A percentile compares a stretch with the other conserved stretches of the same genome.
These are phyloP conservation scores for Lagorchestes hirsutus DNA, from an alignment of 2,797 vertebrate genomes.

Conservation along the genomic window DNA sequence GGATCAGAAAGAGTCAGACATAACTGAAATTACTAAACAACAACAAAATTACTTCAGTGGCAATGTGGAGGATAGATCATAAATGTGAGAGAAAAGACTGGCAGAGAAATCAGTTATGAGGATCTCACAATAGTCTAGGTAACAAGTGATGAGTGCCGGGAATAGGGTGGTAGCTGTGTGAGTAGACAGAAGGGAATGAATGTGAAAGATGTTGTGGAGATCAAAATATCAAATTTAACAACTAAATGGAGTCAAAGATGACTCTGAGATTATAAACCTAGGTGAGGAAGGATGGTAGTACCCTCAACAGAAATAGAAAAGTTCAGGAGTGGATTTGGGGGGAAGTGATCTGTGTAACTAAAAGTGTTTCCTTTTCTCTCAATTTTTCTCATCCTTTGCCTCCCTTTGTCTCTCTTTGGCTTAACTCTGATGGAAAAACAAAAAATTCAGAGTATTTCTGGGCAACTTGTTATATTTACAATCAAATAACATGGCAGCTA, in stretches of 20 bases:
- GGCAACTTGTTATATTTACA: constrained; percentile 85
- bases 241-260: neutral
- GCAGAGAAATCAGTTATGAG: neutral
- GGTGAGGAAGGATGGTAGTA: no score
- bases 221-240: neutral
- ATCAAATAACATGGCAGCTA: constrained; percentile 86
- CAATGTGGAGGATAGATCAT: neutral
- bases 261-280: neutral
- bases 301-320: no score
- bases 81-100: neutral
- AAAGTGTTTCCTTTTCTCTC: constrained; percentile 38
- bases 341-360: neutral
- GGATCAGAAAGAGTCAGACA: neutral
- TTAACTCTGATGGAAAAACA: constrained; percentile 68
- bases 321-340: neutral
- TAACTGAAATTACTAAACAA: neutral
- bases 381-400: neutral
- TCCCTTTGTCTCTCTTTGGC: neutral
- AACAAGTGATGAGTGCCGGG: neutral
- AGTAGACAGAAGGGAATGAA: neutral
- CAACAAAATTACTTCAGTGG: neutral
- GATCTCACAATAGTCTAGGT: neutral
- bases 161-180: neutral
- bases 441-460: constrained; percentile 79
- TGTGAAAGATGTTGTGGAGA: neutral